Conservation (phyloP, 2,888 invertebrate genomes). For the Caenorhabditis japonica region DNA sequence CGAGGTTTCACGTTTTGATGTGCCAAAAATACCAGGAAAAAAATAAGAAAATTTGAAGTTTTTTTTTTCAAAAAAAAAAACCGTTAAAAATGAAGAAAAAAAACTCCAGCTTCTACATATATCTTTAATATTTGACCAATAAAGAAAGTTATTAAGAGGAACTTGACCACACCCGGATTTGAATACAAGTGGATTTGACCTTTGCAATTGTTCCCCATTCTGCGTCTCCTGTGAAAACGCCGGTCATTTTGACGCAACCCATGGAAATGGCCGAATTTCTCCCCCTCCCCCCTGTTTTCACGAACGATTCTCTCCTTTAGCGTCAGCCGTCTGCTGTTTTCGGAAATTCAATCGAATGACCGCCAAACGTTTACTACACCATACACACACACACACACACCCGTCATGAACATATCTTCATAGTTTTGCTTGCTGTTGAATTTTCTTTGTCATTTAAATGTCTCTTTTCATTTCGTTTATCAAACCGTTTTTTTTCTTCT, state of each 20-base stretch:
- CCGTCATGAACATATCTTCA: constrained; percentile 18
- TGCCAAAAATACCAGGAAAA: too few relatives aligned
- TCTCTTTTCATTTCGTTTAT: background rate
- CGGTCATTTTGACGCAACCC: constrained; percentile 7
- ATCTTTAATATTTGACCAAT: too few relatives aligned
- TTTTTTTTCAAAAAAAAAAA: too few relatives aligned
- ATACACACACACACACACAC: constrained; percentile 27
- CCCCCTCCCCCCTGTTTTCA: constrained; percentile 52
- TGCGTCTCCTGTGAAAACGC: constrained; percentile 31
- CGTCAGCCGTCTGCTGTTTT: constrained; percentile 23
- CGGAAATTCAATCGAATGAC: constrained; percentile 52
- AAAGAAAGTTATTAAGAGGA: too few relatives aligned
- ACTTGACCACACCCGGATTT: too few relatives aligned
- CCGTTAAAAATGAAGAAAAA: too few relatives aligned
- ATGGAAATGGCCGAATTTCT: constrained; percentile 55
- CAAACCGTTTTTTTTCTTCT: background rate
- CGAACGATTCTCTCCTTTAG: constrained; percentile 5
- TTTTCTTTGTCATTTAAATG: constrained; percentile 11
- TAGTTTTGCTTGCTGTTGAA: background rate
- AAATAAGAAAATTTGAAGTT: too few relatives aligned
- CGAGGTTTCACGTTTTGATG: too few relatives aligned
- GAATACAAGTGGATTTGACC: constrained; percentile 29
- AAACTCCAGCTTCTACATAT: too few relatives aligned
- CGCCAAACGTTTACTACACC: constrained; percentile 52
- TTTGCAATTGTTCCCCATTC: constrained; percentile 25